phyloP scores from a whole-genome alignment of 2,888 invertebrate species.

The Thalpophila matura region DNA sequence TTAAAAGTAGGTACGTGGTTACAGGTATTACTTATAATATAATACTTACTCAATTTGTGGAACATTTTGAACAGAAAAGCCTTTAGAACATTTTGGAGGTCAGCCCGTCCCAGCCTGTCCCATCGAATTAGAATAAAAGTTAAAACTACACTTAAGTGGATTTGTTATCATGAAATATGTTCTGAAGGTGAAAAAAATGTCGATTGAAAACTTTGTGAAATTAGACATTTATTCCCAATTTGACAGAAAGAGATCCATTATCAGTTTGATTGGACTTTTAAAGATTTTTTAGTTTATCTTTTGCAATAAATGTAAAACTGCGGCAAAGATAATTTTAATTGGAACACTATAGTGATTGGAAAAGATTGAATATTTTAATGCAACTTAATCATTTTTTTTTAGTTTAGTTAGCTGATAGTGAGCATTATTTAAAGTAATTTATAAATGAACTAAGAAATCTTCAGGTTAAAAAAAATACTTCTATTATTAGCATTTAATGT shows the following conservation, averaged over 20 bases:
- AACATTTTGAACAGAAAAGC: background rate
- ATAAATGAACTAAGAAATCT: background rate
- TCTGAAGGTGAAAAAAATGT: too few species aligned
- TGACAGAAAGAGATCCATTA: conserved; percentile 31
- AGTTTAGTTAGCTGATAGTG: background rate
- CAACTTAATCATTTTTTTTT: too few species aligned
- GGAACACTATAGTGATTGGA: background rate
- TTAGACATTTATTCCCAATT: conserved; percentile 29
- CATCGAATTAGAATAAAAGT: conserved; percentile 29
- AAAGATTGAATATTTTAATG: background rate
- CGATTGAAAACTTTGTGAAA: conserved; percentile 39
- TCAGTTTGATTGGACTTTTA: conserved; percentile 35
- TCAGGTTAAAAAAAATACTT: too few species aligned
- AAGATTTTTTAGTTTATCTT: conserved; percentile 33
- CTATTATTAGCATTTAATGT: too few species aligned
- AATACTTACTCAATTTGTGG: too few species aligned
- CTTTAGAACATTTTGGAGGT: background rate
- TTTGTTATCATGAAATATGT: conserved; percentile 43
- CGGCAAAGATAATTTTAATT: conserved; percentile 21
- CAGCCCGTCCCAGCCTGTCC: background rate
- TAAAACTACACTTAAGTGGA: conserved; percentile 41
- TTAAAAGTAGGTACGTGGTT: too few species aligned
- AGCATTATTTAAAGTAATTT: background rate
- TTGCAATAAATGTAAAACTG: conserved; percentile 9
- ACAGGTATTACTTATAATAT: background rate